Conservation (phyloP, 2,888 invertebrate genomes). For the Melanophora roralis region DNA sequence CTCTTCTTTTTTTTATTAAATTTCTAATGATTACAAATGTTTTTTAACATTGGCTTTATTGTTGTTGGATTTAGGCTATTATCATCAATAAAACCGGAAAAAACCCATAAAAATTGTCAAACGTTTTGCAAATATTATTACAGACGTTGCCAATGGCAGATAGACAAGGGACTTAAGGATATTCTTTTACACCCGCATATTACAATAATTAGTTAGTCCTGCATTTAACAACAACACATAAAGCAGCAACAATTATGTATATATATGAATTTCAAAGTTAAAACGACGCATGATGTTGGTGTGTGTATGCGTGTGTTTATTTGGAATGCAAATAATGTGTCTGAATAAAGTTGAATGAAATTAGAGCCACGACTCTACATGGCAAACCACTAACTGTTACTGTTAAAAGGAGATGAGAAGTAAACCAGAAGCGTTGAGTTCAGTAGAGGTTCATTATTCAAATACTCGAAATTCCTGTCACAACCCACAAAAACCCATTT, state of each 20-base stretch:
- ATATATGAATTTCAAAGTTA: slow-evolving; percentile 1
- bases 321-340: slow-evolving; percentile 11
- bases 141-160: background rate
- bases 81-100: slow-evolving; percentile 51
- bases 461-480: slow-evolving; percentile 61
- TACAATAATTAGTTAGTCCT: background rate
- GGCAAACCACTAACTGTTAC: background rate
- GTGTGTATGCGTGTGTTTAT: background rate
- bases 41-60: too few relatives aligned
- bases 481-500: slow-evolving; percentile 46
- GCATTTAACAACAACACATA: slow-evolving; percentile 3
- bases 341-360: slow-evolving; percentile 19
- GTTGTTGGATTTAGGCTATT: slow-evolving; percentile 47
- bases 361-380: background rate
- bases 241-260: background rate
- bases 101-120: slow-evolving; percentile 41
- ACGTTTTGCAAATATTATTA: slow-evolving; percentile 32
- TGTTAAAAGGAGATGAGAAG: background rate
- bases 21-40: background rate
- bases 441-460: slow-evolving; percentile 53
- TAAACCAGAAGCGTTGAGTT: background rate
- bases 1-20: background rate
- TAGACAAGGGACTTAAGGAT: background rate
- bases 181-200: background rate
- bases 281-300: background rate